These are phyloP conservation scores for Gyps fulvus DNA, from an alignment of 2,113 vertebrate genomes.

Conservation along the genomic window DNA sequence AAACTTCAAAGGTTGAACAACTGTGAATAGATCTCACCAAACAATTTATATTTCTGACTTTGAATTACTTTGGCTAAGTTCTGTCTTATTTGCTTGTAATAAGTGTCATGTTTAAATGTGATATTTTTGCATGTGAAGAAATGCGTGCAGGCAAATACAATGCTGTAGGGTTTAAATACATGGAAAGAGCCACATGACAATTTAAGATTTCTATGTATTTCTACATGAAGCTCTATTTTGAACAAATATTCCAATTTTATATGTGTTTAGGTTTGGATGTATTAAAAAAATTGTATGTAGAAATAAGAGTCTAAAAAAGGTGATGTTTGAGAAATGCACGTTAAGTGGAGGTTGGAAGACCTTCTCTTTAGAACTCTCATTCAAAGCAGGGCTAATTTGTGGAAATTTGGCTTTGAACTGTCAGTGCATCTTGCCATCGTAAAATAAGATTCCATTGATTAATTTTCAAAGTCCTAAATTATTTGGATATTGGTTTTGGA, in stretches of 20 bases:
- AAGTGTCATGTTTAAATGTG: background rate
- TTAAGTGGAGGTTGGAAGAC: background rate
- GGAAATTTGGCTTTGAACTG: background rate
- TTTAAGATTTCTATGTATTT: background rate
- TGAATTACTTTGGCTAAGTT: background rate
- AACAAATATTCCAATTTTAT: background rate
- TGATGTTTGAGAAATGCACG: background rate
- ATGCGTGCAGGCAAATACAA: background rate
- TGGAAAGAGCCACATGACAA: background rate
- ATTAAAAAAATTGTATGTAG: background rate
- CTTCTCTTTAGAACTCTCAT: background rate
- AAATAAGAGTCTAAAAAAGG: background rate
- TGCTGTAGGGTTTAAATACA: background rate
- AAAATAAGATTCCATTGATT: background rate
- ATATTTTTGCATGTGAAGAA: background rate
- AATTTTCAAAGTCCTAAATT: background rate
- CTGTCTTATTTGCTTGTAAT: background rate
- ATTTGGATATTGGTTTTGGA: background rate
- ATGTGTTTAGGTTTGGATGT: background rate
- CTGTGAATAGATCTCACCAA: background rate
- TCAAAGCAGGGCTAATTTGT: background rate
- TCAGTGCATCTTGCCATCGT: background rate
- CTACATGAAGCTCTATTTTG: background rate
- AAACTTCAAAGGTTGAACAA: slow-evolving; percentile 54
- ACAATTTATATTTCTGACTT: slow-evolving; percentile 1